These are phyloP conservation scores for Mamestra brassicae DNA, from an alignment of 2,888 invertebrate species.

Conservation along the genomic window DNA sequence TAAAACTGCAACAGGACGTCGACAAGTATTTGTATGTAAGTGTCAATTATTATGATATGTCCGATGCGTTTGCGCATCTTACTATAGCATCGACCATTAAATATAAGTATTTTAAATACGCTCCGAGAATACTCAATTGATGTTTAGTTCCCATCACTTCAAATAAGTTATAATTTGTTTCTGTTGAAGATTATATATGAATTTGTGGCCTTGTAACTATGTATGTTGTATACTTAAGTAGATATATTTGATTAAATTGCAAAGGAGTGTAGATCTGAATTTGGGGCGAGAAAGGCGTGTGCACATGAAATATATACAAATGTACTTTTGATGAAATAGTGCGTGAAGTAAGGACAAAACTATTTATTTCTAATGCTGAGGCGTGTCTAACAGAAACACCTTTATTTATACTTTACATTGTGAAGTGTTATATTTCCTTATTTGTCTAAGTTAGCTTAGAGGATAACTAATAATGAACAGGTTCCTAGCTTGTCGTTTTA, in stretches of 20 bases:
- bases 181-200: neutral
- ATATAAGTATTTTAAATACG: neutral
- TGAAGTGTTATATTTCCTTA: constrained; percentile 41
- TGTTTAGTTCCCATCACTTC: constrained; percentile 2
- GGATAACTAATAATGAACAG: neutral
- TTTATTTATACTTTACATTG: neutral
- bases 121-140: constrained; percentile 7
- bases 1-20: neutral
- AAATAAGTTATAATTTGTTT: neutral
- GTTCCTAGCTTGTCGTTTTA: neutral
- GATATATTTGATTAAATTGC: no score
- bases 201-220: neutral
- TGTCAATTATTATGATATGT: constrained; percentile 7
- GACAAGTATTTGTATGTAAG: neutral
- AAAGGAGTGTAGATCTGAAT: neutral
- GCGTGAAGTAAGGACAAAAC: constrained; percentile 37
- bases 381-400: constrained; percentile 12
- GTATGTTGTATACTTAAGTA: neutral
- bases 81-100: neutral
- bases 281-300: constrained; percentile 19
- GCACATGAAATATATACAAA: constrained; percentile 29
- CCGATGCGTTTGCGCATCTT: constrained; percentile 7
- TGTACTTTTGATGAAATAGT: constrained; percentile 37
- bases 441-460: constrained; percentile 9
- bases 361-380: constrained; percentile 17